Percentiles rank a stretch among this genome's conserved stretches.
These are phyloP conservation scores for Channa maculata DNA, from an alignment of 2,113 vertebrate species.

Conservation along the genomic window DNA sequence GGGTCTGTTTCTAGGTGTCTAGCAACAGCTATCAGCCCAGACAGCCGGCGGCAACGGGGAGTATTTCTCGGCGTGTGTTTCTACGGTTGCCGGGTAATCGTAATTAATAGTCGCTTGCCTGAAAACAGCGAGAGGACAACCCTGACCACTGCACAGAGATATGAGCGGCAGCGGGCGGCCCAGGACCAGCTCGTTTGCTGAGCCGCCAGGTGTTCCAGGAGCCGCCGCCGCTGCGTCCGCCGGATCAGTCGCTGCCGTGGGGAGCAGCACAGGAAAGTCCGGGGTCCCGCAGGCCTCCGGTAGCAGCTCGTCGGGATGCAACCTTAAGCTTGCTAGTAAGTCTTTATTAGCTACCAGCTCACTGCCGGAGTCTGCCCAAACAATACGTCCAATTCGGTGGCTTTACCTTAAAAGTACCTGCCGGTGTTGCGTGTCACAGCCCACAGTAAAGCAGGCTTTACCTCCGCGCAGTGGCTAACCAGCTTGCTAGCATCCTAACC, in stretches of 20 bases:
- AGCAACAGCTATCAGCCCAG: conserved; percentile 77
- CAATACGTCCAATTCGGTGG: fast-evolving
- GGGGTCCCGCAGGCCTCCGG: conserved; percentile 85
- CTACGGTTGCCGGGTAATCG: conserved; percentile 44
- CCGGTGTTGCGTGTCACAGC: conserved; percentile 7
- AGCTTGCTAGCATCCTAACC: conserved; percentile 52
- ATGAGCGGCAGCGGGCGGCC: conserved; percentile 88
- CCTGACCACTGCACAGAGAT: conserved; percentile 81
- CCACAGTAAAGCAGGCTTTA: conserved; percentile 22
- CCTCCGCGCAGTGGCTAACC: conserved; percentile 17
- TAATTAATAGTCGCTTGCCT: conserved; percentile 54
- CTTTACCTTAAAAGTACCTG: background rate
- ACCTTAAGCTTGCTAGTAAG: conserved; percentile 84
- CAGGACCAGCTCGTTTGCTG: conserved; percentile 87
- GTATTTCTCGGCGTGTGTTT: conserved; percentile 64
- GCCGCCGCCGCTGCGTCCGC: conserved; percentile 77
- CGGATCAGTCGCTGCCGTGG: conserved; percentile 84
- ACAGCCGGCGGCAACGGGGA: conserved; percentile 76
- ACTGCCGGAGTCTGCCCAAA: background rate
- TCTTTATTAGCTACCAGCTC: background rate
- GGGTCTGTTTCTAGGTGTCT: conserved; percentile 79
- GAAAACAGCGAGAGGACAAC: conserved; percentile 61
- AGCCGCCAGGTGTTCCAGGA: conserved; percentile 84
- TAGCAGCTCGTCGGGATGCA: conserved; percentile 81
- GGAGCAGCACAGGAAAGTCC: conserved; percentile 85